These are phyloP conservation scores for Pitta sordida DNA, from an alignment of 2,113 vertebrate species.

Conservation along the genomic window DNA sequence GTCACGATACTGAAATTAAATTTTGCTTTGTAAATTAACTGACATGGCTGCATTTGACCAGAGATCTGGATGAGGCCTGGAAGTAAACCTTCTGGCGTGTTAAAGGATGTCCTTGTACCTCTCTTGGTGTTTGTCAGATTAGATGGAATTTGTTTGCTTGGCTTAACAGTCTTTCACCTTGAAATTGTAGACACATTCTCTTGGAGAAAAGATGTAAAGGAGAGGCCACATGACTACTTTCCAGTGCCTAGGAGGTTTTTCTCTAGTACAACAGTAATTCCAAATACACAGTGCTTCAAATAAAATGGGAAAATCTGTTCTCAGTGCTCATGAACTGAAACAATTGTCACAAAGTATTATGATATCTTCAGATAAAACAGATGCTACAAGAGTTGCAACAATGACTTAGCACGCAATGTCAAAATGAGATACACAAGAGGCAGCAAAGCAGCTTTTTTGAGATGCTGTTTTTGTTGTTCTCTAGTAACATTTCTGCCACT, in stretches of 20 bases:
- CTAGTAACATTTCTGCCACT: background rate
- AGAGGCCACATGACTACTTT: background rate
- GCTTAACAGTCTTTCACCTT: background rate
- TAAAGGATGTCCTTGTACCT: background rate
- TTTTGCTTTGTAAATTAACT: background rate
- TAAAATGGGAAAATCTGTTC: background rate
- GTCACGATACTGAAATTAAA: background rate
- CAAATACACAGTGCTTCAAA: background rate
- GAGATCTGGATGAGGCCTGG: background rate
- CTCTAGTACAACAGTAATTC: background rate
- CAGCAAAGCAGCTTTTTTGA: background rate
- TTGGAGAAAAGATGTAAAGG: background rate
- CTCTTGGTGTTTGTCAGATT: background rate
- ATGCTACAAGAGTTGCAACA: background rate
- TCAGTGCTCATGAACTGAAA: background rate
- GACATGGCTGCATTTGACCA: background rate
- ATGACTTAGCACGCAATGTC: background rate
- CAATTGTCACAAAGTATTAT: constrained; percentile 24
- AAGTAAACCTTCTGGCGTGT: background rate
- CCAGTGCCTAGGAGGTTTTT: background rate
- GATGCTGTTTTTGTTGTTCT: background rate
- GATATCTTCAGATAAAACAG: background rate
- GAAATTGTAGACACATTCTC: background rate
- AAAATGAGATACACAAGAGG: background rate
- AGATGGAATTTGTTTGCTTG: background rate